Percentiles rank a stretch among this genome's conserved stretches.
Conservation (phyloP, 2,888 invertebrate species). For the Microctonus aethiopoides region DNA sequence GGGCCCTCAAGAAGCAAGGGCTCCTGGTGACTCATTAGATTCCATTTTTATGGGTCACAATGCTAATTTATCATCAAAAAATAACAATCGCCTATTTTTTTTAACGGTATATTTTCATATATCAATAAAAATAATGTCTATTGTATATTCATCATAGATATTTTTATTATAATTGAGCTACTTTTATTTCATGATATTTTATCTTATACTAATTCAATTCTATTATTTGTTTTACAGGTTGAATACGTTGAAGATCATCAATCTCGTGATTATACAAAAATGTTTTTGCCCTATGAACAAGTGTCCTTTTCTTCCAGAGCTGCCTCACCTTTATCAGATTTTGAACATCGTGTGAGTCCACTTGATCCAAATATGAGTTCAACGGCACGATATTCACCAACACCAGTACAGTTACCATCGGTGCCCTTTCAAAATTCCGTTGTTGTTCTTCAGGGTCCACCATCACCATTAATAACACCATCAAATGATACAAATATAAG, state of each 20-base stretch:
- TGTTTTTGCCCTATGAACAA: constrained; percentile 62
- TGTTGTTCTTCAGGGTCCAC: constrained; percentile 60
- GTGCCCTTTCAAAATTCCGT: constrained; percentile 63
- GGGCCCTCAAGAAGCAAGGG: constrained; percentile 66
- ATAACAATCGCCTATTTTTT: constrained; percentile 59
- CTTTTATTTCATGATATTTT: constrained; percentile 13
- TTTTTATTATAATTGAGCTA: not conserved
- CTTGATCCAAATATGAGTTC: constrained; percentile 70
- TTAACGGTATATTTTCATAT: constrained; percentile 56
- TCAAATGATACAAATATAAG: constrained; percentile 53
- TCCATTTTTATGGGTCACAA: constrained; percentile 48
- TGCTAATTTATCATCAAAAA: not conserved
- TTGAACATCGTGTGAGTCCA: constrained; percentile 64
- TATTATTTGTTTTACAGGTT: constrained; percentile 50
- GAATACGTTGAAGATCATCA: constrained; percentile 62
- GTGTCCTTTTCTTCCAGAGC: constrained; percentile 61
- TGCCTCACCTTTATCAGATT: constrained; percentile 62
- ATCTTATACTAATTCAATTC: too few relatives aligned
- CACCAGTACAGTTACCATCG: constrained; percentile 62
- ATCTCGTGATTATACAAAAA: constrained; percentile 57
- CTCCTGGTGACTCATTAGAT: constrained; percentile 62
- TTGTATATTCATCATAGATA: too few relatives aligned
- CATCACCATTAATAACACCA: constrained; percentile 60
- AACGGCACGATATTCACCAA: constrained; percentile 73
- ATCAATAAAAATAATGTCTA: not conserved